Conservation (phyloP, 2,113 vertebrate genomes). For the Arenaria interpres region DNA sequence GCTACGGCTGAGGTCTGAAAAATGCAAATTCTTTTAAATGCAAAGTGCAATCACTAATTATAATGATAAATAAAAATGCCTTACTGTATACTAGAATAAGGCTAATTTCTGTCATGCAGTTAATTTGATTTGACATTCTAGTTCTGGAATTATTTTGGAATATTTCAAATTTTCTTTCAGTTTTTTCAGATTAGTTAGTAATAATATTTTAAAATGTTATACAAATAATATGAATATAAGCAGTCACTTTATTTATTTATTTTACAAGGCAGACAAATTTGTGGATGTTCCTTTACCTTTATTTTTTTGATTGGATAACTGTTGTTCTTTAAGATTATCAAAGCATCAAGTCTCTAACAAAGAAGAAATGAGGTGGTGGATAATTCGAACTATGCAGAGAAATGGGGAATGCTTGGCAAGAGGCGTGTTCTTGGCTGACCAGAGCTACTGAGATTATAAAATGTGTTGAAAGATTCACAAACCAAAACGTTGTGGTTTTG, state of each 20-base stretch:
- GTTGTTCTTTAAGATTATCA: not conserved
- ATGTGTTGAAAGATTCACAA: not conserved
- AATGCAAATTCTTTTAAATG: not conserved
- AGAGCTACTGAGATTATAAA: not conserved
- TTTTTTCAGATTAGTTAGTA: not conserved
- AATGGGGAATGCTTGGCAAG: not conserved
- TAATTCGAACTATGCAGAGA: not conserved
- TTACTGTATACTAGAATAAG: not conserved
- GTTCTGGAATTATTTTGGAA: not conserved
- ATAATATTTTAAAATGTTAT: not conserved
- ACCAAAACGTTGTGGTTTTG: not conserved
- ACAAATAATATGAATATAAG: not conserved
- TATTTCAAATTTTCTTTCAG: not conserved
- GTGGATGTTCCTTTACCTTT: not conserved
- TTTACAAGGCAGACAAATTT: not conserved
- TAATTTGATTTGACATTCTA: not conserved
- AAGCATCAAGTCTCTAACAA: not conserved
- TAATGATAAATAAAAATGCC: not conserved
- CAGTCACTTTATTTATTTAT: not conserved
- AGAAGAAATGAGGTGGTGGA: not conserved
- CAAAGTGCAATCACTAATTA: not conserved
- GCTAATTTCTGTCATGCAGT: not conserved
- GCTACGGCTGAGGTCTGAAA: not conserved
- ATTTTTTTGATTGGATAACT: not conserved
- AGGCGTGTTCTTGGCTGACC: not conserved